phyloP scores from a whole-genome alignment of 2,888 invertebrate species.

The Papilio elwesi region DNA sequence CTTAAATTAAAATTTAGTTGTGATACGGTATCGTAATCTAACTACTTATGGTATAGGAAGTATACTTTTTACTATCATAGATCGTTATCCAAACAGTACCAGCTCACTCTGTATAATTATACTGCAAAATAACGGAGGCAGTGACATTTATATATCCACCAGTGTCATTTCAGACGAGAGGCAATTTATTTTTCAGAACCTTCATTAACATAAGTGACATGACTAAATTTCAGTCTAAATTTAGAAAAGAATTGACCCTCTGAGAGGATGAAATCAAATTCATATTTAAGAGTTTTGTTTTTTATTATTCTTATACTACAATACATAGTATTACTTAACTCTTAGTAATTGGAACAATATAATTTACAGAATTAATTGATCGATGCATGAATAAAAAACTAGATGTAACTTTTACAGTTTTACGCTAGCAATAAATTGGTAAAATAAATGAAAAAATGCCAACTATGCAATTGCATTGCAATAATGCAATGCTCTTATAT shows the following conservation, averaged over 20 bases:
- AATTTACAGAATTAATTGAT: too few species aligned
- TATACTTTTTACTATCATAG: not conserved
- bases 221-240: conserved; percentile 19
- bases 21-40: too few species aligned
- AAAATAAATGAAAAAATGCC: too few species aligned
- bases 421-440: too few species aligned
- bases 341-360: too few species aligned
- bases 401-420: too few species aligned
- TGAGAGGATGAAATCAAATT: not conserved
- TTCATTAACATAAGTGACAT: conserved; percentile 20
- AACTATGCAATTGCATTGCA: too few species aligned
- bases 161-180: conserved; percentile 16
- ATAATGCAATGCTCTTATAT: too few species aligned
- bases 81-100: not conserved
- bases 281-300: not conserved
- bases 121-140: not conserved
- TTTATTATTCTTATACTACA: not conserved
- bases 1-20: too few species aligned
- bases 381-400: too few species aligned
- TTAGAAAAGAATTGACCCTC: conserved; percentile 14
- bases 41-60: too few species aligned
- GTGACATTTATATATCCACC: conserved; percentile 13
- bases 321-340: too few species aligned
- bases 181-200: conserved; percentile 20
- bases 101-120: not conserved